Base-by-base conservation (phyloP, 2,113 vertebrate genomes). In the Ivindomyrus marchei region DNA sequence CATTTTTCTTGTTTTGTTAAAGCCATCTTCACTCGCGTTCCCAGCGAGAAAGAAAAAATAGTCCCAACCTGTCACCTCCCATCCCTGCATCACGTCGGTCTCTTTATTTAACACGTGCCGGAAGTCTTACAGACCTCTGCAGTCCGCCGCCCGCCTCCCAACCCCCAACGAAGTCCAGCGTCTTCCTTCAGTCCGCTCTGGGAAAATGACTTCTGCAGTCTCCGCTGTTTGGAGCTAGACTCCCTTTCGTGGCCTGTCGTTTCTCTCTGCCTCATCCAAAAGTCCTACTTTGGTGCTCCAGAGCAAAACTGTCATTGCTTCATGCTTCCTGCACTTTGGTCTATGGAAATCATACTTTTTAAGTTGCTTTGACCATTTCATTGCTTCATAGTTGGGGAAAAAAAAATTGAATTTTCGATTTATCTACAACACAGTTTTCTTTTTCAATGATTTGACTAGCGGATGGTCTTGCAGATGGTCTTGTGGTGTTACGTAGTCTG, bases 191-290 rank as follows among this genome's bases (percentile, higher is more conserved):
- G 9, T 86, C 3, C 11, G 1, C 36, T 36, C 36, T 80, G 19
- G 74, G 74, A 80, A 80, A 80, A 80, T 80, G 31, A 80, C 36
- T 80, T 80, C 74, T 85, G 6, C 83, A 85, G 83, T n/a, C 83
- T 49, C 19, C 5, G 42, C 42, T 13, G 17, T 21, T 85, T 42
- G 36, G 83, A 49, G 83, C 83, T 45, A 24, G n/a, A n/a, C 8
- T 85, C 36, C 80, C 74, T 46, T 45, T 46, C 0, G 5, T 2
- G 42, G 21, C 17, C 39, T 3, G 17, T 21, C 1, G 45, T 24
- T 85, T 24, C 21, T 49, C 42, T 47, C 21, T n/a, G 83, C 24
- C 21, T 27, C 39, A 27, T 46, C 46, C 46, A n/a, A 13, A 85
- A 45, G 42, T n/a, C 45, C 83, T n/a, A 1, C 39, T 45, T 46